Base-by-base conservation (phyloP, 23 tunicate genomes). In the Ascidia mentula region DNA sequence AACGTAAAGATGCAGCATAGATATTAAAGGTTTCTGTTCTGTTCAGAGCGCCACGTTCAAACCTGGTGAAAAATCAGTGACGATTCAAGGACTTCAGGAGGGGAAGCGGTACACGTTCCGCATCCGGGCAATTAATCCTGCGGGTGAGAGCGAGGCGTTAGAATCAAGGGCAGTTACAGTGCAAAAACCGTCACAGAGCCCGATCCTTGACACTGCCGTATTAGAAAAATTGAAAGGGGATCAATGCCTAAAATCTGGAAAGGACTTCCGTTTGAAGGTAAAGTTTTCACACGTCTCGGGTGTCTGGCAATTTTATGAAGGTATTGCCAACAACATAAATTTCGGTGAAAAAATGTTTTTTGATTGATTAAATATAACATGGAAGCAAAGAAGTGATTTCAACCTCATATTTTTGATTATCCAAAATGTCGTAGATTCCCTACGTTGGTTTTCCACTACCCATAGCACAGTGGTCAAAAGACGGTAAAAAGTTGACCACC, bases 41-140 rank as follows among this genome's bases (percentile, higher is more conserved):
- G 69, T 69, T 40, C 75, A 88, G 93, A 82, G 93, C 34, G 87
- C 93, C 33, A 70, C 75, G 0, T 93, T 93, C 71, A 40, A 65
- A 53, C 86, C 98, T 31, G 88, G 85, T n/a, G 92, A 83, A 7
- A 93, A 93, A 84, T 31, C 89, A 2, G 80, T 93, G 18, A 61
- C 33, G 24, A 80, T 93, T 26, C 28, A 40, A 15, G 89, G 72
- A 35, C 65, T 93, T 12, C 69, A 76, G 15, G 93, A 53, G 7
- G 98, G 98, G 9, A 84, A 88, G 84, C 79, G 93, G 15, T 88
- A 81, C 81, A 93, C 89, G 40, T 93, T 93, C 72, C 98, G 98
- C 53, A 84, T 93, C 42, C 82, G 86, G 77, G 98, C 98, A 20
- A 40, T 60, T 28, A 93, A 93, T 60, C 28, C 92, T 33, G 83